A percentile compares a stretch with the other conserved stretches of the same genome.
Evolutionary conservation across 2,797 vertebrate species (phyloP).

Genomic region (Microhierax caerulescens): DNA sequence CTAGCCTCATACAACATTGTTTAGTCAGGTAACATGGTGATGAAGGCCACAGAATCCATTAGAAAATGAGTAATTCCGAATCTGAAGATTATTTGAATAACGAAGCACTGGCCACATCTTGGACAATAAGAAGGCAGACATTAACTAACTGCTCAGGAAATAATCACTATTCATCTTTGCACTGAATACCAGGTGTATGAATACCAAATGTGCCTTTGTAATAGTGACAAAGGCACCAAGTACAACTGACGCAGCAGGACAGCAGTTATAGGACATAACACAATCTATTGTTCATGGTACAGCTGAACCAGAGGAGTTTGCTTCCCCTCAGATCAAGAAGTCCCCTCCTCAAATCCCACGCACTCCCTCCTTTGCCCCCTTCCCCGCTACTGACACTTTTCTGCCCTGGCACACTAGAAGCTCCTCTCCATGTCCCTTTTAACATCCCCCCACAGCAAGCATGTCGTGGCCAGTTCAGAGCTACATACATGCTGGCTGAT

Average conservation of each 20-base stretch:
- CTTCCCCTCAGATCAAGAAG: background rate
- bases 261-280: background rate
- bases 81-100: background rate
- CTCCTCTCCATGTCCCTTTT: accelerated
- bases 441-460: background rate
- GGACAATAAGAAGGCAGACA: background rate
- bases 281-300: background rate
- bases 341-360: background rate
- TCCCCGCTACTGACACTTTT: background rate
- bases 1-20: background rate
- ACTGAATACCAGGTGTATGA: background rate
- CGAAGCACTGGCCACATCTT: background rate
- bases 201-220: too few species aligned
- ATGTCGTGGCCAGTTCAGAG: background rate
- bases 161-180: background rate
- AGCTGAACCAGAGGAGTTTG: background rate
- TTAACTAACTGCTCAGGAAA: background rate
- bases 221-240: background rate
- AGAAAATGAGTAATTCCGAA: background rate
- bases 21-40: background rate
- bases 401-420: accelerated
- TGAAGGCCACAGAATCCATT: background rate
- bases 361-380: background rate
- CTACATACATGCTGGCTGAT: accelerated
- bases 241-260: background rate